Percentiles rank a stretch among this genome's conserved stretches.
These are phyloP conservation scores for Alligator sinensis DNA, from an alignment of 2,113 vertebrate genomes.

Conservation along the genomic window DNA sequence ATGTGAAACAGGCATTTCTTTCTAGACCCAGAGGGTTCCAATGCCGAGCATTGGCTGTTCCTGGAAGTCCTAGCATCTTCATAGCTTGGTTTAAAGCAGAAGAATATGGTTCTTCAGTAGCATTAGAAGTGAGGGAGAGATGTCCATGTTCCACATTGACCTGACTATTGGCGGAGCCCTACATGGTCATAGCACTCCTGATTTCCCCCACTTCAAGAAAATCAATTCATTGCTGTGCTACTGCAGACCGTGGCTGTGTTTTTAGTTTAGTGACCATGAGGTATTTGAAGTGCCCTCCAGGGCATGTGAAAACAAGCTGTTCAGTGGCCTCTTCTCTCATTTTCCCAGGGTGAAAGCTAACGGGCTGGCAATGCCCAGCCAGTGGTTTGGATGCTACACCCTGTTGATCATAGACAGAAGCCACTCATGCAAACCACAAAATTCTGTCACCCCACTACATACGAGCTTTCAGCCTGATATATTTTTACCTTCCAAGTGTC, in stretches of 20 bases:
- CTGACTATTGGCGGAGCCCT: not conserved
- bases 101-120: not conserved
- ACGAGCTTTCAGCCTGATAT: not conserved
- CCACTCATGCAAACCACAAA: not conserved
- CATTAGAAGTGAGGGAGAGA: not conserved
- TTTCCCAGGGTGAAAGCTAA: not conserved
- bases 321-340: not conserved
- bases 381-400: constrained; percentile 18
- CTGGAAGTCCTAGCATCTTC: not conserved
- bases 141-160: not conserved
- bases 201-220: not conserved
- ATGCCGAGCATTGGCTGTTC: not conserved
- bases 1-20: not conserved
- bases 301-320: not conserved
- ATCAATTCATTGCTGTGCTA: not conserved
- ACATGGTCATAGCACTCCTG: not conserved
- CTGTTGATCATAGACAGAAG: not conserved
- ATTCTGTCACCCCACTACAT: not conserved
- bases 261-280: accelerated
- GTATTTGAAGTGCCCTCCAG: not conserved
- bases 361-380: not conserved
- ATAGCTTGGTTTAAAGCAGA: not conserved
- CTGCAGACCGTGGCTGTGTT: not conserved
- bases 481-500: constrained; percentile 34
- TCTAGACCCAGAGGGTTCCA: not conserved